Conservation (phyloP, 2,113 vertebrate genomes). For the Genyomyrus donnyi region DNA sequence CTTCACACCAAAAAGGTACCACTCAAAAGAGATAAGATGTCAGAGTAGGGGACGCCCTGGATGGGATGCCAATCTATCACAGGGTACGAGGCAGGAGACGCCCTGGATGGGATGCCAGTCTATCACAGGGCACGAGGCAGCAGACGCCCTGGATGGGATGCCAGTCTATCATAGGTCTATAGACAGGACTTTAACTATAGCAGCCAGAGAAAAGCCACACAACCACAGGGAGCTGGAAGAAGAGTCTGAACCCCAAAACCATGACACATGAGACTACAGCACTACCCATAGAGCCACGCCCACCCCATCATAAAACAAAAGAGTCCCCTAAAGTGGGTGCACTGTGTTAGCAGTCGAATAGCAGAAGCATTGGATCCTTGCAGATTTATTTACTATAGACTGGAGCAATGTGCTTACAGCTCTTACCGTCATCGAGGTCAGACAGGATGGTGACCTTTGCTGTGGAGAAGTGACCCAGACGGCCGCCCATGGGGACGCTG, state of each 20-base stretch:
- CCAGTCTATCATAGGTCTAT: neutral
- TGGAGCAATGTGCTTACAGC: too few relatives aligned
- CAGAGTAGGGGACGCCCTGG: neutral
- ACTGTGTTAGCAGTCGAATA: neutral
- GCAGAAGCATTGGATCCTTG: neutral
- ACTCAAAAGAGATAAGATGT: neutral
- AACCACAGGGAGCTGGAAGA: neutral
- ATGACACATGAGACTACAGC: neutral
- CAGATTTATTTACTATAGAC: neutral
- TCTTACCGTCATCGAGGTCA: slow-evolving; percentile 80
- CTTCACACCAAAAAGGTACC: neutral
- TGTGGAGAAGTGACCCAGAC: slow-evolving; percentile 63
- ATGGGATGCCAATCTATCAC: neutral
- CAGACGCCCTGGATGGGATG: neutral
- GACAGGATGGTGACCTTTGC: slow-evolving; percentile 68
- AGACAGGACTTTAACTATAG: neutral
- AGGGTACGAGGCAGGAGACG: neutral
- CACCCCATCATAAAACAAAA: neutral
- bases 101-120: too few relatives aligned
- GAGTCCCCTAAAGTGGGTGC: neutral
- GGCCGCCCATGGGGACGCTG: slow-evolving; percentile 79
- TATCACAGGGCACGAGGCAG: too few relatives aligned
- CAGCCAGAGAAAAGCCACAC: neutral
- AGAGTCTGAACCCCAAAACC: neutral
- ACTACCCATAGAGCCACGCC: neutral